These are phyloP conservation scores for Cryptoblepharus egeriae DNA, from an alignment of 2,797 vertebrate species.

Conservation along the genomic window DNA sequence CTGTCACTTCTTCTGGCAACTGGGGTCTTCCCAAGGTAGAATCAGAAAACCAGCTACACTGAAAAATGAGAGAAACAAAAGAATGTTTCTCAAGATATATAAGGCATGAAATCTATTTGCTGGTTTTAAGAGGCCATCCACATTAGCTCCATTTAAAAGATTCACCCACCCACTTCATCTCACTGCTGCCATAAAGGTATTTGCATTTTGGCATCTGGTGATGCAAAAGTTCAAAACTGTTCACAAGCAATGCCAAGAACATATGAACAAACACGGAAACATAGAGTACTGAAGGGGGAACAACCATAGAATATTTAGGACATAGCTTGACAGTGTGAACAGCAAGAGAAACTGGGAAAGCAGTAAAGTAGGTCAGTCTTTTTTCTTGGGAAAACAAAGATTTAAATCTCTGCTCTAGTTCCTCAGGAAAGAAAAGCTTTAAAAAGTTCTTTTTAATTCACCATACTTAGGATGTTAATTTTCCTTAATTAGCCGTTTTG, in stretches of 20 bases:
- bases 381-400: conserved; percentile 17
- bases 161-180: background rate
- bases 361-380: conserved; percentile 14
- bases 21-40: background rate
- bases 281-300: background rate
- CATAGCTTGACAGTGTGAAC: background rate
- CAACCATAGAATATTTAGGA: conserved; percentile 17
- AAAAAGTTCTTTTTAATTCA: background rate
- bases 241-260: conserved; percentile 34
- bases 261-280: conserved; percentile 14
- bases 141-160: background rate
- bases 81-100: background rate
- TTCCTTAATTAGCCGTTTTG: background rate
- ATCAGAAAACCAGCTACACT: background rate
- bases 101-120: background rate
- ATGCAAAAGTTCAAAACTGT: conserved; percentile 5
- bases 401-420: background rate
- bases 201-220: background rate
- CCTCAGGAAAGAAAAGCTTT: conserved; percentile 9
- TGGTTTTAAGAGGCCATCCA: background rate
- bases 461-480: background rate
- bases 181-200: background rate
- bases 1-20: background rate
- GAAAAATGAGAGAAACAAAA: background rate
- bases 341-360: background rate